Conservation (phyloP, 2,113 vertebrate genomes). For the Pseudolaguvia tuberculata region DNA sequence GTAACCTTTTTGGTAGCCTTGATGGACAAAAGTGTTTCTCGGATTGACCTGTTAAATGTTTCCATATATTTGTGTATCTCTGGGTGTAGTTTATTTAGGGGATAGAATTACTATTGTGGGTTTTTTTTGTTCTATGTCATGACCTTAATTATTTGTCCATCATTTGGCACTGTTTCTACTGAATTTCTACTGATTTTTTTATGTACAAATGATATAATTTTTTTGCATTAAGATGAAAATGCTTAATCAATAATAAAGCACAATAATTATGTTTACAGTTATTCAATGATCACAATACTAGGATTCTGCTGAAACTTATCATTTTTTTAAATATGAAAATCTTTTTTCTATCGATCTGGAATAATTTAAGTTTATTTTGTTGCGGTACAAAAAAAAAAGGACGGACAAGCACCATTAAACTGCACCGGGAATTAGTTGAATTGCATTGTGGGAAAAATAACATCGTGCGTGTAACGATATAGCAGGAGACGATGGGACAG, state of each 20-base stretch:
- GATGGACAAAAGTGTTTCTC: not conserved
- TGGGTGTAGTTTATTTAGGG: no score
- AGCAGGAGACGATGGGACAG: no score
- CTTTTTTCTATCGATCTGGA: not conserved
- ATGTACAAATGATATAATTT: no score
- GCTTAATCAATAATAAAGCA: slow-evolving; percentile 66
- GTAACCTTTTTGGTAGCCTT: not conserved
- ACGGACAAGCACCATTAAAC: not conserved
- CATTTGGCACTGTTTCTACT: no score
- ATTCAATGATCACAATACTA: not conserved
- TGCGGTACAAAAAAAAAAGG: not conserved
- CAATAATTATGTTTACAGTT: slow-evolving; percentile 29
- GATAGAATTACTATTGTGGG: no score
- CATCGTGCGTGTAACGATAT: no score
- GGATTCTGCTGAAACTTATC: no score
- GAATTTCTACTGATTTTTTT: no score
- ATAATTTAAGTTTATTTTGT: not conserved
- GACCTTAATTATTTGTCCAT: no score
- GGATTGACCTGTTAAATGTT: not conserved
- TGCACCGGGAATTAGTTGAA: not conserved
- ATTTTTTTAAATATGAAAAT: not conserved
- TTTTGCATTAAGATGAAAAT: slow-evolving; percentile 7
- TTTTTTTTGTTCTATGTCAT: no score
- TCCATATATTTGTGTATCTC: not conserved
- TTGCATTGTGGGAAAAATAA: not conserved